Percentiles rank a stretch among this genome's conserved stretches.
These are phyloP conservation scores for Cochlearius cochlearius DNA, from an alignment of 2,113 vertebrate genomes.

Conservation along the genomic window DNA sequence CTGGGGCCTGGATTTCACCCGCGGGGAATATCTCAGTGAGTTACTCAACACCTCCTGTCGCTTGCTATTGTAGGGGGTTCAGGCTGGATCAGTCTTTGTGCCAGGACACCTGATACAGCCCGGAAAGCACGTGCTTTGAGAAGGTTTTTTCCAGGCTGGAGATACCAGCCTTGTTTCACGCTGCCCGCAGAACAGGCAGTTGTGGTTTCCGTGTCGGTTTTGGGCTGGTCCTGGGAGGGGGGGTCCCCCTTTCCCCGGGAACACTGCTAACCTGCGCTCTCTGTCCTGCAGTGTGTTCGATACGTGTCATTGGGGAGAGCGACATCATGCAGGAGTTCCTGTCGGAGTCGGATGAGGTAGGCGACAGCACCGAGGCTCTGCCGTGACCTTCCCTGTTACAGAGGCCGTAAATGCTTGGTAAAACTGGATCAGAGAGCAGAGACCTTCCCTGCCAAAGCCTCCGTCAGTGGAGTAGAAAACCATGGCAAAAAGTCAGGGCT, in stretches of 20 bases:
- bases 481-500: not conserved
- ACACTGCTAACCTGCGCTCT: not conserved
- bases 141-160: not conserved
- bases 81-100: not conserved
- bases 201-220: rapidly evolving
- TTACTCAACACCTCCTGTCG: no score
- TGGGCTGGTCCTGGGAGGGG: rapidly evolving
- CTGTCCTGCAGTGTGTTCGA: slow-evolving; percentile 86
- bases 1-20: not conserved
- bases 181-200: rapidly evolving
- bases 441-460: not conserved
- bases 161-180: not conserved
- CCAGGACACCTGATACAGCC: not conserved
- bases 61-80: not conserved
- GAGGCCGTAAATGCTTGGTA: rapidly evolving
- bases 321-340: slow-evolving; percentile 99
- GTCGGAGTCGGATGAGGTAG: slow-evolving; percentile 95
- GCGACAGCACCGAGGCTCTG: rapidly evolving
- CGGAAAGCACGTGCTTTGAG: not conserved
- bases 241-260: not conserved
- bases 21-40: rapidly evolving
- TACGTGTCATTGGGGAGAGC: slow-evolving; percentile 93
- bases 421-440: not conserved
- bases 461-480: not conserved
- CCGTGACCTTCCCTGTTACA: not conserved